Percentiles rank a stretch among this genome's conserved stretches.
Evolutionary conservation across 2,113 vertebrate genomes (phyloP).

Genomic region (Vombatus ursinus): DNA sequence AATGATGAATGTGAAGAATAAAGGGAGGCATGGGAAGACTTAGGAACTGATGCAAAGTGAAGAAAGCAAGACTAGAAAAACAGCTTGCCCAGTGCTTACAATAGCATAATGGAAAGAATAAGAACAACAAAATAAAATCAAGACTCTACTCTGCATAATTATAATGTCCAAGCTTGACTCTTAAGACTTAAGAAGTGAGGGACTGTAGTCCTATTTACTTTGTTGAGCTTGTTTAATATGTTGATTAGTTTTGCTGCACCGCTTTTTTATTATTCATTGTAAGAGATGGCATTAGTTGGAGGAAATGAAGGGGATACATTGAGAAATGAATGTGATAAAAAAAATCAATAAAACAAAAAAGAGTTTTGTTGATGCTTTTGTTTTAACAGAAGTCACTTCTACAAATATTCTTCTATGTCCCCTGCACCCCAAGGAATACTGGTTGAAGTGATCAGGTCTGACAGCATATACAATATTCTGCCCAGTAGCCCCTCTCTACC

Average conservation of each 20-base stretch:
- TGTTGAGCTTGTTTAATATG: not conserved
- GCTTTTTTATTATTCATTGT: not conserved
- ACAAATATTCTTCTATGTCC: too few relatives aligned
- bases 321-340: too few relatives aligned
- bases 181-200: not conserved
- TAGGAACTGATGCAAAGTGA: not conserved
- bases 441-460: too few relatives aligned
- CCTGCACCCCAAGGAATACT: too few relatives aligned
- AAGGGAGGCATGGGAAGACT: not conserved
- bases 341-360: too few relatives aligned
- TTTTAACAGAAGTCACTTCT: too few relatives aligned
- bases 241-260: too few relatives aligned
- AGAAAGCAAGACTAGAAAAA: not conserved
- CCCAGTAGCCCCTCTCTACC: too few relatives aligned
- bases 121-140: not conserved
- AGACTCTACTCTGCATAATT: not conserved
- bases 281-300: not conserved
- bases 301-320: not conserved
- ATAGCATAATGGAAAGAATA: not conserved
- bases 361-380: too few relatives aligned
- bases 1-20: not conserved
- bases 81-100: not conserved
- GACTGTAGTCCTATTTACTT: not conserved
- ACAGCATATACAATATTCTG: too few relatives aligned
- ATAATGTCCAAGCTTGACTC: not conserved